Evolutionary conservation across 2,113 vertebrate species (phyloP).

Genomic region (Crotalus helleri): DNA sequence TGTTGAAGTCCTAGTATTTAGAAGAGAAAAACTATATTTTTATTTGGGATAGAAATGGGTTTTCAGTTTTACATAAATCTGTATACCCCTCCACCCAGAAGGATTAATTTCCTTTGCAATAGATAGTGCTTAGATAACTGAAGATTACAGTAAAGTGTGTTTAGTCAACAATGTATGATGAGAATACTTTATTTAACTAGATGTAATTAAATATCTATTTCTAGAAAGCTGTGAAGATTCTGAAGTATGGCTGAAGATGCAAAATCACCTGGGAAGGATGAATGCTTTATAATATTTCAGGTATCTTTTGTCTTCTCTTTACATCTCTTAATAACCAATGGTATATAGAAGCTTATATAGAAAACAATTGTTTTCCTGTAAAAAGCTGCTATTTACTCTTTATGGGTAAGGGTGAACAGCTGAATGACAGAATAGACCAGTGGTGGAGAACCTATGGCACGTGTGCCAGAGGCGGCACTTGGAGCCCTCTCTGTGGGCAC

Average conservation of each 20-base stretch:
- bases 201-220: slow-evolving; percentile 4
- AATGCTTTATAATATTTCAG: slow-evolving; percentile 3
- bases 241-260: slow-evolving; percentile 15
- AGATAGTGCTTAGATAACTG: neutral
- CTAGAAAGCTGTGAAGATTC: slow-evolving; percentile 5
- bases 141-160: neutral
- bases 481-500: no score
- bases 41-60: neutral
- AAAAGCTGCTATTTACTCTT: neutral
- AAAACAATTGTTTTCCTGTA: neutral
- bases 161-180: neutral
- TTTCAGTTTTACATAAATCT: neutral
- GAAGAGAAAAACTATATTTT: neutral
- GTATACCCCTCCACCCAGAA: neutral
- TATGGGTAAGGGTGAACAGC: neutral
- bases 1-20: neutral
- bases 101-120: neutral
- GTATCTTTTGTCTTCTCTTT: neutral
- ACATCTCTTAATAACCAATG: neutral
- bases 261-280: neutral
- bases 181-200: neutral
- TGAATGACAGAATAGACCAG: neutral
- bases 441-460: no score
- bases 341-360: neutral
- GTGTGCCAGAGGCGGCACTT: no score